Conservation (phyloP, 2,888 invertebrate species). For the Acanthococcus lagerstroemiae region DNA sequence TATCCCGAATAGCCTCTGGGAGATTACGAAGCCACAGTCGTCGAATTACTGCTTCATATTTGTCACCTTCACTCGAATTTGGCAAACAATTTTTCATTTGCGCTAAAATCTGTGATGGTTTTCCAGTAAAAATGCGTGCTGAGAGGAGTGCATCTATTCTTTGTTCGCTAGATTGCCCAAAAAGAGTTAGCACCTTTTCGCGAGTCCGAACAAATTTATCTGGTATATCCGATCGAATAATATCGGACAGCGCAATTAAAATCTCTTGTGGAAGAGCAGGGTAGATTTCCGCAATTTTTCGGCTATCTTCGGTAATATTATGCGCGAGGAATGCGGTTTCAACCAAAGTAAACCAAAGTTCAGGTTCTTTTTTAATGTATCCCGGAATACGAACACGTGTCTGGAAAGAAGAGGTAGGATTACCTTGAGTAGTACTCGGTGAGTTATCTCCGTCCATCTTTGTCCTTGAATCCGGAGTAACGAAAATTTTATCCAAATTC, state of each 20-base stretch:
- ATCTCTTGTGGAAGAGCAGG: background rate
- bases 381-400: background rate
- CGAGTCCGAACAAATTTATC: background rate
- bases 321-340: background rate
- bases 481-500: no score
- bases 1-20: no score
- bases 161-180: background rate
- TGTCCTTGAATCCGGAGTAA: no score
- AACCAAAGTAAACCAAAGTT: background rate
- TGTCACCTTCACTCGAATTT: background rate
- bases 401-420: no score
- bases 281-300: background rate
- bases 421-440: no score
- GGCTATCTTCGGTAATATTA: background rate
- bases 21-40: background rate
- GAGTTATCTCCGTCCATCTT: no score
- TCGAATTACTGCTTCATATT: background rate
- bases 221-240: background rate
- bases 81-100: background rate
- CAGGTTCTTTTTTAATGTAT: background rate
- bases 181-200: background rate
- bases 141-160: background rate
- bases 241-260: background rate
- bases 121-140: background rate
- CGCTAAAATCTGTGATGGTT: background rate